phyloP scores from a whole-genome alignment of 35 echinoderm and acorn worm species.

The Nesometra sesokonis region DNA sequence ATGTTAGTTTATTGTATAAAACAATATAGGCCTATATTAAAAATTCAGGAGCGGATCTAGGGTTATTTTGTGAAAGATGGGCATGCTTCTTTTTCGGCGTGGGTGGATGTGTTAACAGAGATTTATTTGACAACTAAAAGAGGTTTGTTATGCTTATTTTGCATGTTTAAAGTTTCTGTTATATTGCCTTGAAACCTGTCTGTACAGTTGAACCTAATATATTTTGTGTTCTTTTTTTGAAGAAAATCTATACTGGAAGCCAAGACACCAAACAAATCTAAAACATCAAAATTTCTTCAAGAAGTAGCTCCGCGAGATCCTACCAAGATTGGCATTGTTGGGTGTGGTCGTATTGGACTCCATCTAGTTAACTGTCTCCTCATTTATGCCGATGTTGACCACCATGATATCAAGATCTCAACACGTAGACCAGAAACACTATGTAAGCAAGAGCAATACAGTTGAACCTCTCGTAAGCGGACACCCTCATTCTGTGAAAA shows the following conservation, averaged over 20 bases:
- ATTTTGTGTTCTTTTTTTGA: not conserved
- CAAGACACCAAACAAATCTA: conserved; percentile 69
- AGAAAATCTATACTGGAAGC: conserved; percentile 83
- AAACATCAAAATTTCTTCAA: conserved; percentile 89
- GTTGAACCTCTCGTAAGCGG: not conserved
- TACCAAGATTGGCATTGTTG: conserved; percentile 64
- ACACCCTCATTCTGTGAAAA: too few species aligned
- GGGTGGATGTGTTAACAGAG: too few species aligned
- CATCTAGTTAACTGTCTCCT: conserved; percentile 77
- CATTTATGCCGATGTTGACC: conserved; percentile 82
- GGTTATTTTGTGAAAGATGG: too few species aligned
- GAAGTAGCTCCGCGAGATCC: conserved; percentile 80
- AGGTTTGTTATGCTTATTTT: too few species aligned
- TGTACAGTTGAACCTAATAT: not conserved
- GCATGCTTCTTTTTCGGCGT: too few species aligned
- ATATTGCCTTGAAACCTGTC: not conserved
- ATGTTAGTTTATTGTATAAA: too few species aligned
- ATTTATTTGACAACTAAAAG: too few species aligned
- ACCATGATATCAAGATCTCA: conserved; percentile 63
- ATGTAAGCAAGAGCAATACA: conserved; percentile 3
- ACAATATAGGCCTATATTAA: too few species aligned
- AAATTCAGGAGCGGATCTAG: too few species aligned
- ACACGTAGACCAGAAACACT: conserved; percentile 93
- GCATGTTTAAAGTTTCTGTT: not conserved
- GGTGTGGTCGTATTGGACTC: conserved; percentile 77